Evolutionary conservation across 92 coral and sea anemone species (phyloP), one percentile per base, ranked within the genome.

Genomic region (Phymanthus crucifer): DNA sequence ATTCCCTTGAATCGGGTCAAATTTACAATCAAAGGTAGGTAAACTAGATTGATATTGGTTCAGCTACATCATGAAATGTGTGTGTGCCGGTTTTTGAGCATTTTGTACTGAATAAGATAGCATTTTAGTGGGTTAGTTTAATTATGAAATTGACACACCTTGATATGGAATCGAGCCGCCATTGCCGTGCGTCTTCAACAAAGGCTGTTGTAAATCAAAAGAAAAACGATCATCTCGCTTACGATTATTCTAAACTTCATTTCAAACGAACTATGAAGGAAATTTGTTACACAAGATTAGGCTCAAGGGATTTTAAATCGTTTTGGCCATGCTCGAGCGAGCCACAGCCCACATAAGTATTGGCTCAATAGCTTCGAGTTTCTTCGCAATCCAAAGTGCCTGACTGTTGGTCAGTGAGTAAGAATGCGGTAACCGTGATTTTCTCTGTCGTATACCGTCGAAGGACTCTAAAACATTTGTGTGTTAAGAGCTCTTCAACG

Each of bases 311-410:
- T 35, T 61, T 9, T 3, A 37, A 46, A 24, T n/a, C 24, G 70
- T 32, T 61, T 40, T 34, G 26, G 38, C 70, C 48, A 71, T 38
- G 32, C 50, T 12, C 50, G 46, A 35, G 9, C 32, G 78, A 73
- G 81, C 81, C 81, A 77, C 81, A 61, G 72, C 81, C 81, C 81
- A 77, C 81, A 61, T 77, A 43, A 75, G 69, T 43, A 75, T 74
- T 40, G 50, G 16, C 57, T 72, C 21, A 37, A 21, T 32, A 23
- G 37, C 19, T 50, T 77, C 47, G 36, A 24, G 68, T 24, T 61
- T 61, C 32, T 24, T 40, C 40, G 65, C 57, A 31, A 45, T 64
- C 40, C 23, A 26, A 77, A 77, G 47, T 45, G 72, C 72, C 38
- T 54, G 32, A 32, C 26, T 77, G 71, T 77, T 40, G 72, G 56